These are phyloP conservation scores for Ameiurus melas DNA, from an alignment of 2,113 vertebrate species.

Conservation along the genomic window DNA sequence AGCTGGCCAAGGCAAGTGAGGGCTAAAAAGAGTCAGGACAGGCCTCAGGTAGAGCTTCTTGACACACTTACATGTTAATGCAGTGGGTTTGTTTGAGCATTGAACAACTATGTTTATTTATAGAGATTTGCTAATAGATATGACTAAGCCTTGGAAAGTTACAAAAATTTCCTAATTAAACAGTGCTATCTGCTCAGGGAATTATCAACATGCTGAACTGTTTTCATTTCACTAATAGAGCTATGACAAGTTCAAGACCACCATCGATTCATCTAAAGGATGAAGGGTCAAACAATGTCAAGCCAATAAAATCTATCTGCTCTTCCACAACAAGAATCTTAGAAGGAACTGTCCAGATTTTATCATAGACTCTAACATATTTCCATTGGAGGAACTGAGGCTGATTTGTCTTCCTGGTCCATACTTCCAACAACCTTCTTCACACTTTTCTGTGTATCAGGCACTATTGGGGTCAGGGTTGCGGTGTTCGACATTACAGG, in stretches of 20 bases:
- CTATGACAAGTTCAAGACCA: neutral
- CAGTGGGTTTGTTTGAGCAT: neutral
- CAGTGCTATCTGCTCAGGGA: neutral
- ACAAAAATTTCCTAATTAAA: neutral
- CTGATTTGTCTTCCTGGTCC: neutral
- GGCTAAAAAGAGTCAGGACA: constrained; percentile 36
- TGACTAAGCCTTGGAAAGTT: neutral
- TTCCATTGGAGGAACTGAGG: neutral
- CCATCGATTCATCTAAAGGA: neutral
- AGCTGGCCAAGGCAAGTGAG: constrained; percentile 66
- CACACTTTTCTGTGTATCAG: neutral
- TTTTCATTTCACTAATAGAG: neutral
- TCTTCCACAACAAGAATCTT: neutral
- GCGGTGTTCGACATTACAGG: neutral
- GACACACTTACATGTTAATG: constrained; percentile 36
- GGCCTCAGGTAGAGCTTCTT: constrained; percentile 50
- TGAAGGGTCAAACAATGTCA: neutral
- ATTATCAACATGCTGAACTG: neutral
- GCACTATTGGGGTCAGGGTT: neutral
- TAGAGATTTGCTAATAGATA: neutral
- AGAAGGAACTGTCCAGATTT: neutral
- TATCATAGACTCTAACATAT: neutral
- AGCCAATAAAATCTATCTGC: neutral
- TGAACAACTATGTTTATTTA: neutral
- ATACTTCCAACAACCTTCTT: neutral